Percentiles rank a stretch among this genome's conserved stretches.
Conservation (phyloP, 1,140 invertebrate genomes). For the Eumeta japonica region DNA sequence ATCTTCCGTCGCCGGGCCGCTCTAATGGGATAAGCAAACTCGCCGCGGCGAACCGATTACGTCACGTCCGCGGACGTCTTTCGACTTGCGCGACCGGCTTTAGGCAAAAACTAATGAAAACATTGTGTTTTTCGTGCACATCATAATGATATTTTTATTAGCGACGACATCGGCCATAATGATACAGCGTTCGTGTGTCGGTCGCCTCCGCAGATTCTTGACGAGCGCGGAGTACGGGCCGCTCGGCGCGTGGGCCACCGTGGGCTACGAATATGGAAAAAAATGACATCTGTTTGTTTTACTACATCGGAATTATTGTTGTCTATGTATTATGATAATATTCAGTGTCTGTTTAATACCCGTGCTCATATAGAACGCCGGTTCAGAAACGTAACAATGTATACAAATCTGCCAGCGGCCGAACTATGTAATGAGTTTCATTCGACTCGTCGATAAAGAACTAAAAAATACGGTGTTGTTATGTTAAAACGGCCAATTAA, state of each 20-base stretch:
- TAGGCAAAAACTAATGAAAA: not conserved
- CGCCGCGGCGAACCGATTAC: too few species aligned
- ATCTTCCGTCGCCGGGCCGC: not conserved
- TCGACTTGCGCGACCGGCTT: too few species aligned
- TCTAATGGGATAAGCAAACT: not conserved
- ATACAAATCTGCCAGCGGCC: not conserved
- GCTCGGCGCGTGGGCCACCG: too few species aligned
- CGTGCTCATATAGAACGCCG: not conserved
- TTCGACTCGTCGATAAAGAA: not conserved
- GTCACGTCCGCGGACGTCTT: constrained; percentile 25
- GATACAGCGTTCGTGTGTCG: not conserved
- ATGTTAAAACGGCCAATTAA: constrained; percentile 21
- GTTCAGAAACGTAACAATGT: not conserved
- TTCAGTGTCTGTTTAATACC: not conserved
- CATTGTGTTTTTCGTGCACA: not conserved
- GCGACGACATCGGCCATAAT: not conserved
- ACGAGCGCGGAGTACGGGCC: too few species aligned
- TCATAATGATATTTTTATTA: not conserved
- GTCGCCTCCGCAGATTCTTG: not conserved
- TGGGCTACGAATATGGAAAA: too few species aligned
- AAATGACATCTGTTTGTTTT: not conserved
- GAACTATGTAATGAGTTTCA: not conserved
- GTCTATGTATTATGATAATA: not conserved
- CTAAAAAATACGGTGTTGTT: constrained; percentile 23
- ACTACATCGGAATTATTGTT: not conserved